Evolutionary conservation across 2,113 vertebrate species (phyloP).

Genomic region (Falcunculus frontatus): DNA sequence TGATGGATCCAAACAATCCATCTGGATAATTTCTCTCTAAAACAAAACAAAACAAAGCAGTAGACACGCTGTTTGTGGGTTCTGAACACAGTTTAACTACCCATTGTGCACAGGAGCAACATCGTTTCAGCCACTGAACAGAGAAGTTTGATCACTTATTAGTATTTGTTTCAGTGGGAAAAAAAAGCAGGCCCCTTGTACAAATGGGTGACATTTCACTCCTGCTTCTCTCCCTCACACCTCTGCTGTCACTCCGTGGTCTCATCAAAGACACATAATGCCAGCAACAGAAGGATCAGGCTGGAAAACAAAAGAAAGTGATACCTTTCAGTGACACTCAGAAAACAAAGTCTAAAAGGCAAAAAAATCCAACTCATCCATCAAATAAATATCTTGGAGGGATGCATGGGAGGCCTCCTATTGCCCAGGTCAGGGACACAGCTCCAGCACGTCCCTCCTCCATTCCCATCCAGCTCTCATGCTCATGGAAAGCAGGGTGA

Average conservation of each 20-base stretch:
- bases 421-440: not conserved
- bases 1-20: not conserved
- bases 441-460: not conserved
- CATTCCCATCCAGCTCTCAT: not conserved
- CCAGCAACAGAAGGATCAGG: not conserved
- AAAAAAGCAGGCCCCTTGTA: not conserved
- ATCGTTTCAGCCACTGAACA: not conserved
- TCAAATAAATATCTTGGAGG: not conserved
- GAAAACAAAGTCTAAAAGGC: not conserved
- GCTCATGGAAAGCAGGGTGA: not conserved
- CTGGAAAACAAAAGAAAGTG: not conserved
- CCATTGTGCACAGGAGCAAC: not conserved
- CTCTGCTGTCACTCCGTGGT: not conserved
- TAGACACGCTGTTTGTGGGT: not conserved
- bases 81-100: not conserved
- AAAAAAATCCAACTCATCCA: not conserved
- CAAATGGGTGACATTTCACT: not conserved
- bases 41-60: not conserved
- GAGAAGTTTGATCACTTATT: not conserved
- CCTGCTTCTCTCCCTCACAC: not conserved
- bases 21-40: not conserved
- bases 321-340: not conserved
- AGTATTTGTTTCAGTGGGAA: not conserved
- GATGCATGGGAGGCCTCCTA: rapidly evolving
- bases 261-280: not conserved